A percentile compares a stretch with the other conserved stretches of the same genome.
Conservation (phyloP, 2,797 vertebrate species). For the Hirundo rustica region DNA sequence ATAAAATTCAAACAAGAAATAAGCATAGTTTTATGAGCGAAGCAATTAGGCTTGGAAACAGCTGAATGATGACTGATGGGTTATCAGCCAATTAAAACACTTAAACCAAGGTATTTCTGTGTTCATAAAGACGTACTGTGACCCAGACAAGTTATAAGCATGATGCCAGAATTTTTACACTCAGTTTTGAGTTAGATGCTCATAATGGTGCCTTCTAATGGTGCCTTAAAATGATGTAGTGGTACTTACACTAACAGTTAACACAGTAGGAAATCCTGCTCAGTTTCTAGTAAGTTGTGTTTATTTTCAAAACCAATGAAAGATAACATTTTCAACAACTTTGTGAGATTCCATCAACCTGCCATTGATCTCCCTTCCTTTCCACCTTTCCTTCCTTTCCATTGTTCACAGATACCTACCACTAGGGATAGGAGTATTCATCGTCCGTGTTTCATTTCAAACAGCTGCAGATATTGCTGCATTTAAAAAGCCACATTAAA, state of each 20-base stretch:
- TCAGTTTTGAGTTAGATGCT: not conserved
- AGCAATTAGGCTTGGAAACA: slow-evolving; percentile 7
- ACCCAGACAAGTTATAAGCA: not conserved
- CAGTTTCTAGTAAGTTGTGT: not conserved
- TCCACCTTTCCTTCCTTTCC: not conserved
- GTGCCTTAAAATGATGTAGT: not conserved
- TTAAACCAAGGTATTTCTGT: not conserved
- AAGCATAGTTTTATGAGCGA: not conserved
- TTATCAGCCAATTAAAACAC: not conserved
- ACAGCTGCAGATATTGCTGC: not conserved
- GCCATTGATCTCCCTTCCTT: not conserved
- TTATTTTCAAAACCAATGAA: slow-evolving; percentile 51
- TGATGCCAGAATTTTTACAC: not conserved
- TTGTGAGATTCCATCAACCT: not conserved
- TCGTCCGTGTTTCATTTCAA: not conserved
- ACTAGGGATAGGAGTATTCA: not conserved
- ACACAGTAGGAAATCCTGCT: not conserved
- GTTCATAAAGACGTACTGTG: not conserved
- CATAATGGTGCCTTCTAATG: not conserved
- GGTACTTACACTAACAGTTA: not conserved
- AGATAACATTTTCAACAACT: slow-evolving; percentile 6
- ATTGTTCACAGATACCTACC: not conserved
- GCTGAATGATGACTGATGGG: not conserved
- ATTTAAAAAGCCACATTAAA: not conserved
- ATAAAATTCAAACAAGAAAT: slow-evolving; percentile 11